These are phyloP conservation scores for Alces alces DNA, from an alignment of 2,113 vertebrate genomes.

Conservation along the genomic window DNA sequence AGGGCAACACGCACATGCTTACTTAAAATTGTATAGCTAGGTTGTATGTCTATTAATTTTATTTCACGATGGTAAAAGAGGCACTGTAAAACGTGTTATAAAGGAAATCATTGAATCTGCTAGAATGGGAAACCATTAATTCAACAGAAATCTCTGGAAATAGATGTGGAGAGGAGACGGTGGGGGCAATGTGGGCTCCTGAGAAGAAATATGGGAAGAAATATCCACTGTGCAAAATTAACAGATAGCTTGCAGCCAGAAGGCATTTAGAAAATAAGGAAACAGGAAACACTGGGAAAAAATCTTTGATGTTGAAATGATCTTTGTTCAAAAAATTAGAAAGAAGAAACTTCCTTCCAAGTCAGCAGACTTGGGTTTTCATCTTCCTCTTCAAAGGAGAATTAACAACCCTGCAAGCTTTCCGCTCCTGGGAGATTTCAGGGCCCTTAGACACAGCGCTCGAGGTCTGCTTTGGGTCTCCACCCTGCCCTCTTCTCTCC, in stretches of 20 bases:
- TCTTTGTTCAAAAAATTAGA: not conserved
- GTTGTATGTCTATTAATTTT: not conserved
- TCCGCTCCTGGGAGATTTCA: not conserved
- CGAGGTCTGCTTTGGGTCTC: not conserved
- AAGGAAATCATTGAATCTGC: not conserved
- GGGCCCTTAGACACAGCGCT: not conserved
- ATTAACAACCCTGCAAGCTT: not conserved
- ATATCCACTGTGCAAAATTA: not conserved
- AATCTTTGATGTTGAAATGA: not conserved
- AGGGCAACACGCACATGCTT: not conserved
- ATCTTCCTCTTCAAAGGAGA: constrained; percentile 42
- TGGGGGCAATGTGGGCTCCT: not conserved
- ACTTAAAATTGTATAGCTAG: not conserved
- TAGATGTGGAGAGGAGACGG: fast-evolving
- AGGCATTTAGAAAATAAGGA: not conserved
- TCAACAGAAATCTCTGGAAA: not conserved
- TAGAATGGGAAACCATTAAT: not conserved
- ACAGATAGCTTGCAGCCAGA: not conserved
- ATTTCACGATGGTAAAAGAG: not conserved
- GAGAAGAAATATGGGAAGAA: not conserved
- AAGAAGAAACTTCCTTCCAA: not conserved
- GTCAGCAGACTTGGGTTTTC: not conserved
- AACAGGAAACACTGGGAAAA: not conserved
- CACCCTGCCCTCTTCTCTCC: too few relatives aligned
- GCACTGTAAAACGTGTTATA: not conserved